Evolutionary conservation across 2,113 vertebrate genomes (phyloP).

Genomic region (Megaptera novaeangliae): DNA sequence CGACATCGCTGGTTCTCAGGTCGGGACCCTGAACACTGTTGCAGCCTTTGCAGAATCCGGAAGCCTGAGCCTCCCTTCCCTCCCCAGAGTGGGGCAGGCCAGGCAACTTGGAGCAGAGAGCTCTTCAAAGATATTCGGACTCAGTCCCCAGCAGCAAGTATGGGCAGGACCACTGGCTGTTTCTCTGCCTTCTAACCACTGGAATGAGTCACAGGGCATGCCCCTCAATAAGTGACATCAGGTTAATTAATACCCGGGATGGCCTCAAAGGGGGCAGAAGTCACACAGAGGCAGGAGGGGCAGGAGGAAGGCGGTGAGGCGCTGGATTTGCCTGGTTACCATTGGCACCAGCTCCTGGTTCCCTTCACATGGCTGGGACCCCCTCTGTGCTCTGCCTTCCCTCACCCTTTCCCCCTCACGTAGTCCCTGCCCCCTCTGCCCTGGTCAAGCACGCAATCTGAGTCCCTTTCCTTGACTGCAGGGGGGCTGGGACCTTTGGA

Average conservation of each 20-base stretch:
- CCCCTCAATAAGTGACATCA: not conserved
- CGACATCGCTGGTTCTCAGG: not conserved
- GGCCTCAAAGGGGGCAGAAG: not conserved
- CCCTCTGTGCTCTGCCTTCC: accelerated
- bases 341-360: not conserved
- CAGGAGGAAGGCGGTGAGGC: accelerated
- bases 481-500: no score
- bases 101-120: no score
- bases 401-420: no score
- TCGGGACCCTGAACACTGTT: not conserved
- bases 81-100: no score
- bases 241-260: not conserved
- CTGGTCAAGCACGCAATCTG: no score
- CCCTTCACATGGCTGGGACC: accelerated
- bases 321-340: no score
- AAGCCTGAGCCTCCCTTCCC: accelerated
- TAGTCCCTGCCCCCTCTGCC: not conserved
- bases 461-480: not conserved
- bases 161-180: no score
- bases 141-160: not conserved
- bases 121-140: not conserved
- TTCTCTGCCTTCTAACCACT: not conserved
- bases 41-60: not conserved
- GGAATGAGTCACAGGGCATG: not conserved
- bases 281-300: not conserved